Percentiles rank a stretch among this genome's conserved stretches.
These are phyloP conservation scores for Megalops atlanticus DNA, from an alignment of 2,113 vertebrate genomes.

Conservation along the genomic window DNA sequence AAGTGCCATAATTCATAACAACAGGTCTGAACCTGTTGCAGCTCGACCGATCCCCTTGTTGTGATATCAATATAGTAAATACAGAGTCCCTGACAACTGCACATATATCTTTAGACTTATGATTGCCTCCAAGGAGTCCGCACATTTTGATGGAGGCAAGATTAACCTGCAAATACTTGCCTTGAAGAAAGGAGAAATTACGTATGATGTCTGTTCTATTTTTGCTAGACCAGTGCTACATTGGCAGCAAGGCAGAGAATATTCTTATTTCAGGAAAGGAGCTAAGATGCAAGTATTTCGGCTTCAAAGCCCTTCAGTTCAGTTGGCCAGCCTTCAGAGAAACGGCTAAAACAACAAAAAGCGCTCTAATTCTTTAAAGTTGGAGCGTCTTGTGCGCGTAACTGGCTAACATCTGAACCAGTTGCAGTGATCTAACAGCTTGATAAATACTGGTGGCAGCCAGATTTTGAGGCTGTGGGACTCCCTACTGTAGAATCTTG, in stretches of 20 bases:
- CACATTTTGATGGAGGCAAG: neutral
- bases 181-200: no score
- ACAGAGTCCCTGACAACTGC: neutral
- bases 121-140: neutral
- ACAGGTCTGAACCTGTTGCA: neutral
- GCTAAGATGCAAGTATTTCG: neutral
- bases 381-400: neutral
- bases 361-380: neutral
- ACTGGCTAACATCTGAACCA: neutral
- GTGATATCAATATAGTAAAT: neutral
- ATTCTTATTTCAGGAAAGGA: neutral
- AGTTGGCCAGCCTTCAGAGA: conserved; percentile 1
- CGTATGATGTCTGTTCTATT: neutral
- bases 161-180: neutral
- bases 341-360: neutral
- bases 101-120: neutral
- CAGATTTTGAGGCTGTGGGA: neutral
- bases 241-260: neutral
- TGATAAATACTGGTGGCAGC: neutral
- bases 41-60: neutral
- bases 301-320: neutral
- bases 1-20: neutral
- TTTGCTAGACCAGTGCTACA: neutral
- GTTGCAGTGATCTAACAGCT: neutral
- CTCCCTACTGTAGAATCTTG: neutral